These are phyloP conservation scores for Pollicipes pollicipes DNA, from an alignment of 1,140 invertebrate species.

Conservation along the genomic window DNA sequence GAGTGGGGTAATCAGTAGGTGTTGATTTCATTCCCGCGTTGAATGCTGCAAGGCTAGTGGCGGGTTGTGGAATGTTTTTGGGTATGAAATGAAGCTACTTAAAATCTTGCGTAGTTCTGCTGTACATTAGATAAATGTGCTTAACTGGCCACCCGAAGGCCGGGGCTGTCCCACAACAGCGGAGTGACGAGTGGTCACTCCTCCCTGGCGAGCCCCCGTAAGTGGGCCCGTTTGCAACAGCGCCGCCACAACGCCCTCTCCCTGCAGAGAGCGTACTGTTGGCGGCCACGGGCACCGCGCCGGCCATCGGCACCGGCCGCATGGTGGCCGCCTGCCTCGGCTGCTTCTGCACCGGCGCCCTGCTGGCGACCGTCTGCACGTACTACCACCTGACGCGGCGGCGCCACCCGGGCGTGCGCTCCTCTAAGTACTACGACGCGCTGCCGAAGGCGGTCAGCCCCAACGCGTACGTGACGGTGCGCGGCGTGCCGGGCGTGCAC, in stretches of 20 bases:
- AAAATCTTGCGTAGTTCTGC: neutral
- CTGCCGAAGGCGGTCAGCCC: conserved; percentile 44
- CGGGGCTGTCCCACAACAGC: too few species aligned
- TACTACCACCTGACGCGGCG: conserved; percentile 30
- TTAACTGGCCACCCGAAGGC: too few species aligned
- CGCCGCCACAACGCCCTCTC: neutral
- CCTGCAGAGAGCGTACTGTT: conserved; percentile 10
- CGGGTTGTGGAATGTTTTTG: conserved; percentile 7
- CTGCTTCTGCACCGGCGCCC: conserved; percentile 30
- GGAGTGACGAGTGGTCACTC: neutral
- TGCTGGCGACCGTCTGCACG: conserved; percentile 26
- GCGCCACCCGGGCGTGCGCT: conserved; percentile 33
- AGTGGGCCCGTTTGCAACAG: neutral
- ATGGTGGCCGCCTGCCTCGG: conserved; percentile 34
- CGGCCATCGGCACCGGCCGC: conserved; percentile 29
- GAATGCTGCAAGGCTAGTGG: conserved; percentile 4
- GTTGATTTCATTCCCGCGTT: neutral
- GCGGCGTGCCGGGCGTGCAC: conserved; percentile 18
- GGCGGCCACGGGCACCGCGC: conserved; percentile 3
- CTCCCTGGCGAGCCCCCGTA: conserved; percentile 6
- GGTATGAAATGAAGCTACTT: neutral
- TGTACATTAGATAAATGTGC: too few species aligned
- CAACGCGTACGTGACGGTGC: conserved; percentile 64
- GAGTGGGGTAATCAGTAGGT: too few species aligned
- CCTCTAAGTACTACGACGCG: conserved; percentile 44